Conservation (phyloP, 2,888 invertebrate genomes). For the Eristalinus aeneus region DNA sequence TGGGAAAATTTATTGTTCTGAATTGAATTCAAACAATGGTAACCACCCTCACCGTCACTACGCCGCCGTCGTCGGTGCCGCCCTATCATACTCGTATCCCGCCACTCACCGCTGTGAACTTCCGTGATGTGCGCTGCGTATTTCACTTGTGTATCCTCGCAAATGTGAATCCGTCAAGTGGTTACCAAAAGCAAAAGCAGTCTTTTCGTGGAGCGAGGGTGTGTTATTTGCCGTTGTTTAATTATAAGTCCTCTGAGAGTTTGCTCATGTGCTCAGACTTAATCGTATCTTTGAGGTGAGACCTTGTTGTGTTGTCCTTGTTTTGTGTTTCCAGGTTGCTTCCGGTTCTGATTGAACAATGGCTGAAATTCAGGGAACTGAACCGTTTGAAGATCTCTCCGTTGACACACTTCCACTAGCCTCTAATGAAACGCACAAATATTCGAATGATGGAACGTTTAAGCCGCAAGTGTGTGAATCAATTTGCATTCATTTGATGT, state of each 20-base stretch:
- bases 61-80: not conserved
- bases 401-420: not conserved
- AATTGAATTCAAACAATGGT: slow-evolving; percentile 53
- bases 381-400: not conserved
- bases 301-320: not conserved
- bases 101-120: not conserved
- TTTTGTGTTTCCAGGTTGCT: not conserved
- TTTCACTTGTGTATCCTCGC: slow-evolving; percentile 14
- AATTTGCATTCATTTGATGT: not conserved
- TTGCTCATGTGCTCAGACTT: slow-evolving; percentile 28
- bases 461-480: not conserved
- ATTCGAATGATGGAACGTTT: not conserved
- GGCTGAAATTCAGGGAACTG: not conserved
- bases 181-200: slow-evolving; percentile 44
- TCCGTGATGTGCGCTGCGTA: not conserved
- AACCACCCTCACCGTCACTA: slow-evolving; percentile 1
- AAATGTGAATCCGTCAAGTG: slow-evolving; percentile 57
- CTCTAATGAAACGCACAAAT: not conserved
- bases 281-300: not conserved
- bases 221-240: slow-evolving; percentile 47
- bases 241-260: slow-evolving; percentile 47
- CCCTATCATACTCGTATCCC: not conserved
- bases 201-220: slow-evolving; percentile 23
- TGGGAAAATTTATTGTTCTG: slow-evolving; percentile 50
- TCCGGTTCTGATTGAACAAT: not conserved